A percentile compares a stretch with the other conserved stretches of the same genome.
Evolutionary conservation across 2,797 vertebrate species (phyloP).

Genomic region (Phaenicophaeus curvirostris): DNA sequence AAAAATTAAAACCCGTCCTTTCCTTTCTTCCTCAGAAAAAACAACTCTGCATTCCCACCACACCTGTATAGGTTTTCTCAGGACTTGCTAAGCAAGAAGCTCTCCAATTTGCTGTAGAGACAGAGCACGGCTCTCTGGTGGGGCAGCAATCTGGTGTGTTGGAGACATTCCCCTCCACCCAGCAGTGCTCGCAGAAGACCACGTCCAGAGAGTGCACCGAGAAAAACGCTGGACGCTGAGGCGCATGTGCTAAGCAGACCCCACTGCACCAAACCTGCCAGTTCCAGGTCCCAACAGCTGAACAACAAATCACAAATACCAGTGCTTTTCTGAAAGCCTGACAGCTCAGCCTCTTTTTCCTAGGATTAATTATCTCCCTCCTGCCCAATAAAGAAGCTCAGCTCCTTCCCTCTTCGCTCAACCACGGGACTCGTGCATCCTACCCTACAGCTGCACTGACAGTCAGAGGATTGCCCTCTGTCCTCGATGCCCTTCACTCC

Average conservation of each 20-base stretch:
- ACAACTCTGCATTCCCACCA: not conserved
- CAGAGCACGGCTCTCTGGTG: not conserved
- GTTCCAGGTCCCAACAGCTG: not conserved
- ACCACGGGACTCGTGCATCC: not conserved
- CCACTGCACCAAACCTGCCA: not conserved
- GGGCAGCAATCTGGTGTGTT: rapidly evolving
- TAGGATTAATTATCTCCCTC: constrained; percentile 39
- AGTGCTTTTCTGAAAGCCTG: not conserved
- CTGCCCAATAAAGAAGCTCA: constrained; percentile 13
- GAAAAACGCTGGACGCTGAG: not conserved
- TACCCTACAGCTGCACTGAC: not conserved
- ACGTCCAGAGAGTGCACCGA: not conserved
- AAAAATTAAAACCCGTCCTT: not conserved
- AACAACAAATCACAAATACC: not conserved
- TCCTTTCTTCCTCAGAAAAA: not conserved
- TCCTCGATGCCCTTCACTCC: not conserved
- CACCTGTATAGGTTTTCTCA: not conserved
- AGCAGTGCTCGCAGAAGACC: no score
- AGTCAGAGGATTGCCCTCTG: not conserved
- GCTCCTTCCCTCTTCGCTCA: not conserved
- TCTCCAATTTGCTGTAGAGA: not conserved
- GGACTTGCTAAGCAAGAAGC: not conserved
- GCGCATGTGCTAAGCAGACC: not conserved
- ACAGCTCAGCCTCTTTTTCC: not conserved
- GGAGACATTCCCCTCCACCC: no score